A percentile compares a stretch with the other conserved stretches of the same genome.
phyloP scores from a whole-genome alignment of 2,888 invertebrate genomes.

The Tenthredo mesomela region DNA sequence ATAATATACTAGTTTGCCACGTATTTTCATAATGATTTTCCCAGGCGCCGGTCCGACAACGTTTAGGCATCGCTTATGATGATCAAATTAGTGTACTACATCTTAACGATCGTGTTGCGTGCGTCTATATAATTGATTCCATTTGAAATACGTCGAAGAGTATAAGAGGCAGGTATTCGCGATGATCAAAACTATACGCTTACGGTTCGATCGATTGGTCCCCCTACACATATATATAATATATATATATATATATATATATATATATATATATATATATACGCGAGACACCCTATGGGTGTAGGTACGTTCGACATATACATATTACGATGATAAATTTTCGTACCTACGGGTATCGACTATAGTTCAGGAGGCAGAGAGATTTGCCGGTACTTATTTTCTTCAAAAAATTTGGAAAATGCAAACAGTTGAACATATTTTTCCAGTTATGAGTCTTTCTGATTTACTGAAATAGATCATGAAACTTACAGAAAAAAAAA shows the following conservation, averaged over 20 bases:
- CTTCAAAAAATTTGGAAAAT: no score
- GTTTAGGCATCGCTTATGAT: not conserved
- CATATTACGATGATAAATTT: not conserved
- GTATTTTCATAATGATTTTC: not conserved
- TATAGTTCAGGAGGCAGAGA: no score
- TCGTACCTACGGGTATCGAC: not conserved
- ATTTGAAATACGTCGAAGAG: not conserved
- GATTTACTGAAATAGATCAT: no score
- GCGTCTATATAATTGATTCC: not conserved
- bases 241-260: no score
- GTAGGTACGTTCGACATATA: not conserved
- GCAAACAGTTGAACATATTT: no score
- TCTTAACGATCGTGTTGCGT: not conserved
- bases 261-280: no score
- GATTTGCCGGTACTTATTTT: no score
- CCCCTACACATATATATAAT: slow-evolving; percentile 35
- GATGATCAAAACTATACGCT: slow-evolving; percentile 16
- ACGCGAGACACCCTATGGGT: not conserved
- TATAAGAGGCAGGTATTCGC: not conserved
- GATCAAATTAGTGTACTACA: no score
- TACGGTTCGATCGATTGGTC: slow-evolving; percentile 33
- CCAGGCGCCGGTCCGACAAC: no score
- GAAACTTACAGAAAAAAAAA: no score
- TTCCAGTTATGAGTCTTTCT: no score
- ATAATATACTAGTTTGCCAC: not conserved